Base-by-base conservation (phyloP, 2,113 vertebrate species). In the Peromyscus polionotus region DNA sequence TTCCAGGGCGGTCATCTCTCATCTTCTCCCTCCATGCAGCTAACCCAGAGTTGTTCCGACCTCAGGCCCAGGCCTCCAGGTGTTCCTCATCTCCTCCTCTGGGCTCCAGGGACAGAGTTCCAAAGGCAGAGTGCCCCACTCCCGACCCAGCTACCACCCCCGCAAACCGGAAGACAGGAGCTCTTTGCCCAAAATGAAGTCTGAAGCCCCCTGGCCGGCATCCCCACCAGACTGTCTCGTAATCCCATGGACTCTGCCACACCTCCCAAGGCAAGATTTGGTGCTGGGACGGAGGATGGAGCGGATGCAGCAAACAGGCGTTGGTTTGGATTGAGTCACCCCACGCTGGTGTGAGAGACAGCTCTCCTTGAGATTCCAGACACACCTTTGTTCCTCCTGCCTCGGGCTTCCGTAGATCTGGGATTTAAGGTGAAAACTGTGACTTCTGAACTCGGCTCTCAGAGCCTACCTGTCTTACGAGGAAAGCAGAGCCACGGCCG, bases 261-360 rank as follows among this genome's bases (percentile, higher is more conserved):
- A 36, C 31, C 48, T 12, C 26, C 48, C 51, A 11, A 61, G 7
- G 70, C 72, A 89, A 39, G n/a, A 36, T 59, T 67, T 36, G 0
- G 17, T 39, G 26, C 83, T 13, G 12, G 51, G n/a, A 16, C 88
- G 48, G 67, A 70, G 45, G 79, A 59, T 79, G 19, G 20, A 12
- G 33, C 4, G 7, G 33, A 22, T 0, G 3, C 22, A 7, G 89
- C 26, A 26, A 54, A 5, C 3, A 0, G 4, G 4, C 0, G 7
- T 7, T 10, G 61, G 33, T 72, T 85, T 80, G 33, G n/a, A 42
- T 0, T 3, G 84, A 81, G 54, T 8, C 6, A 19, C 54, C 2
- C 33, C 51, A 48, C 63, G 20, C 59, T 0, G 24, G 13, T 1
- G 22, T 3, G 57, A 0, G 1, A 19, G n/a, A 20, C 7, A n/a